Conservation (phyloP, 2,113 vertebrate genomes). For the Vimba vimba region DNA sequence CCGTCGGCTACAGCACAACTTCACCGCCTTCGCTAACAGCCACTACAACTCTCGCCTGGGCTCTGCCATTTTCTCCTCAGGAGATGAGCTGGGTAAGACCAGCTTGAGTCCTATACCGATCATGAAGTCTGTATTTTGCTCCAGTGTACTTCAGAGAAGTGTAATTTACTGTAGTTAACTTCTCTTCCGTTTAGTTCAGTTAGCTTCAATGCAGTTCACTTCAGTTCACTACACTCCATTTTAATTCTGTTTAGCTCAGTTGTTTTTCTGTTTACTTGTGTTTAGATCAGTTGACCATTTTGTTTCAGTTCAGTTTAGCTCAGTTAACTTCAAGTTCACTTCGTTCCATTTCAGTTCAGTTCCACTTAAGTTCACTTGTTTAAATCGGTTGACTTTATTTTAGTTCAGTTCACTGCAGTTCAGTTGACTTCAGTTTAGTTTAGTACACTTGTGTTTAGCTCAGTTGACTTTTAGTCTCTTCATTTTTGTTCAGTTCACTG, state of each 20-base stretch:
- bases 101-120: too few relatives aligned
- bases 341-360: not conserved
- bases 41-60: slow-evolving; percentile 97
- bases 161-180: not conserved
- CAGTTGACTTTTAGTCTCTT: not conserved
- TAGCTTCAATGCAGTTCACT: not conserved
- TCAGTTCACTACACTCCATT: not conserved
- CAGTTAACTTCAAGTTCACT: not conserved
- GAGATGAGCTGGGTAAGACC: slow-evolving; percentile 89
- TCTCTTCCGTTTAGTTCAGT: not conserved
- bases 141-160: not conserved
- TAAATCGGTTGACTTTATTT: not conserved
- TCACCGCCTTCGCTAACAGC: slow-evolving; percentile 94
- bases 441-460: not conserved
- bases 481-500: not conserved
- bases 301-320: not conserved
- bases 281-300: not conserved
- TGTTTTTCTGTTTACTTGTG: not conserved
- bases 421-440: not conserved
- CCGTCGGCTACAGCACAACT: slow-evolving; percentile 91
- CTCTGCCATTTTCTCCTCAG: slow-evolving; percentile 94
- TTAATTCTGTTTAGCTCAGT: not conserved
- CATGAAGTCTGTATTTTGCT: not conserved
- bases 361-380: not conserved
- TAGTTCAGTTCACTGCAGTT: not conserved